These are phyloP conservation scores for Sesamia nonagrioides DNA, from an alignment of 1,140 invertebrate genomes.

Conservation along the genomic window DNA sequence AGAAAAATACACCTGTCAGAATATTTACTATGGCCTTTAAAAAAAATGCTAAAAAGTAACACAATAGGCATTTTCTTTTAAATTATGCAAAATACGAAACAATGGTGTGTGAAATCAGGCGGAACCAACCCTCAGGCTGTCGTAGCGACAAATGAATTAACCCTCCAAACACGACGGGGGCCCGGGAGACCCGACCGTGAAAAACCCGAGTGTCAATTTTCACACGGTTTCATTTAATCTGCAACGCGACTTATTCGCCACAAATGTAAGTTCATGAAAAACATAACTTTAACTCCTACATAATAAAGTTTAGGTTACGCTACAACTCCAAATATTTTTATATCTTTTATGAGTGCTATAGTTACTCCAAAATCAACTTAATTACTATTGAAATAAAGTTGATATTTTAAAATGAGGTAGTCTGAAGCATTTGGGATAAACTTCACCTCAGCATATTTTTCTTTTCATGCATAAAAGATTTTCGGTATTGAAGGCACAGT, in stretches of 20 bases:
- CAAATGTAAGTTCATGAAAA: too few relatives aligned
- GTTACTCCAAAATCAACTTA: too few relatives aligned
- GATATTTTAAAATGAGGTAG: too few relatives aligned
- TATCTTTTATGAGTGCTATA: too few relatives aligned
- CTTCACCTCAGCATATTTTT: constrained; percentile 24
- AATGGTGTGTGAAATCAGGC: constrained; percentile 49
- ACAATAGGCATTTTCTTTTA: constrained; percentile 7
- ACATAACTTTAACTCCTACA: too few relatives aligned
- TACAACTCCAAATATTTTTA: too few relatives aligned
- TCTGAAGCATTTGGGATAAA: too few relatives aligned
- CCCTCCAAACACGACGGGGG: constrained; percentile 41
- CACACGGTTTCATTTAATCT: constrained; percentile 52
- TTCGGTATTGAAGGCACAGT: neutral
- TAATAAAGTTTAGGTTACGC: too few relatives aligned
- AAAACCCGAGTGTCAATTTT: constrained; percentile 49
- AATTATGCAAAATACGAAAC: constrained; percentile 52
- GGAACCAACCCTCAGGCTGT: constrained; percentile 32
- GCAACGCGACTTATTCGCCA: too few relatives aligned
- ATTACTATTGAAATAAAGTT: too few relatives aligned
- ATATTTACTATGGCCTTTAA: too few relatives aligned
- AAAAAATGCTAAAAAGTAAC: neutral
- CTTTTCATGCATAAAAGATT: constrained; percentile 45
- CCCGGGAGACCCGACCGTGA: constrained; percentile 16
- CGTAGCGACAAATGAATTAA: constrained; percentile 44
- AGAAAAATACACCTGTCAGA: neutral